Evolutionary conservation across 1,140 invertebrate species (phyloP).

Genomic region (Papilio machaon): DNA sequence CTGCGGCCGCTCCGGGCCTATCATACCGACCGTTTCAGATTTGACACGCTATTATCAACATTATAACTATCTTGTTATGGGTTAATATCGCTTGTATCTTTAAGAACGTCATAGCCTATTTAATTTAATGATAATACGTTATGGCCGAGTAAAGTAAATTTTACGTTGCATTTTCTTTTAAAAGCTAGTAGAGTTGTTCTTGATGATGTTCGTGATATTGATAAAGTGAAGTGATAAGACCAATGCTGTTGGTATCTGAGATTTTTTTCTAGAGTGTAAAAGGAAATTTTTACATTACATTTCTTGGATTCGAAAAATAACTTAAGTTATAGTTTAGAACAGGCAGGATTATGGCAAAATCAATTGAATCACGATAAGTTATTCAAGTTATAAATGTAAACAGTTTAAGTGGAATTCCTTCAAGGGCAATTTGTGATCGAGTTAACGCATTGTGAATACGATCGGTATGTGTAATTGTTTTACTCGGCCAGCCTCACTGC

Average conservation of each 20-base stretch:
- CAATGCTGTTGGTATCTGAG: no score
- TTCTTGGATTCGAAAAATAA: background rate
- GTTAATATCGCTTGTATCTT: background rate
- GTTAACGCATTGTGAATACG: conserved; percentile 16
- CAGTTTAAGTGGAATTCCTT: conserved; percentile 20
- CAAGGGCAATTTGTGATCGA: conserved; percentile 29
- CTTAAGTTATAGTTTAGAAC: background rate
- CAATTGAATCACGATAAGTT: background rate
- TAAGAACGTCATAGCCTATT: conserved; percentile 11
- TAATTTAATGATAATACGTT: conserved; percentile 36
- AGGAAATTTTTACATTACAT: background rate
- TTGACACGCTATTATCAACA: background rate
- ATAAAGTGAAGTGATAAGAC: conserved; percentile 23
- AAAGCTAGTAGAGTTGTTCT: conserved; percentile 28
- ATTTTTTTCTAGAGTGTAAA: background rate
- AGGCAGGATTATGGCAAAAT: background rate
- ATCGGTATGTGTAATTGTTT: conserved; percentile 43
- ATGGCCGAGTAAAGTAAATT: conserved; percentile 35
- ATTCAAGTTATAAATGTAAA: background rate
- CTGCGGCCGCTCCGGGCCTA: conserved; percentile 34
- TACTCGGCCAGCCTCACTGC: conserved; percentile 48
- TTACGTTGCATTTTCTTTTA: conserved; percentile 34
- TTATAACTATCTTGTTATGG: background rate
- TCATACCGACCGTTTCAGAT: conserved; percentile 25
- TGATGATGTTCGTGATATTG: conserved; percentile 28